phyloP scores from a whole-genome alignment of 2,888 invertebrate species.

The Acanthosepion lycidas region DNA sequence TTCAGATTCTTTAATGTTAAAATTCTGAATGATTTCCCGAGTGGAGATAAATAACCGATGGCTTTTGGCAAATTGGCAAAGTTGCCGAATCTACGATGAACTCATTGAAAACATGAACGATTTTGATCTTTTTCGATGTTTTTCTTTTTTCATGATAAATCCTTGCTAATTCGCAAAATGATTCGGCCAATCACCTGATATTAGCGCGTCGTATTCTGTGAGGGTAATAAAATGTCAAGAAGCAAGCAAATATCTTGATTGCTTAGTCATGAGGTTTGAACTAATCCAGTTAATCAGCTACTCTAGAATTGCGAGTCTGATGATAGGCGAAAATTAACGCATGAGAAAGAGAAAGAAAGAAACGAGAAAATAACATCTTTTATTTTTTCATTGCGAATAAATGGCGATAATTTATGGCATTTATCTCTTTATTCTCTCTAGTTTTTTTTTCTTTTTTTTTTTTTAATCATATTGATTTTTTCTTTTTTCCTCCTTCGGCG shows the following conservation, averaged over 20 bases:
- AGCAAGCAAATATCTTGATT: neutral
- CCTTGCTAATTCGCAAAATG: neutral
- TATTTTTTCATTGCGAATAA: neutral
- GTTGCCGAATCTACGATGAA: too few species aligned
- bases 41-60: too few species aligned
- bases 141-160: neutral
- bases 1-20: too few species aligned
- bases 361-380: neutral
- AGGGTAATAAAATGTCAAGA: neutral
- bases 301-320: neutral
- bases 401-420: neutral
- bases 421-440: neutral
- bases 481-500: neutral
- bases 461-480: neutral
- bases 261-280: neutral
- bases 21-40: too few species aligned
- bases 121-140: neutral
- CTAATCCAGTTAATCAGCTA: neutral
- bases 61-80: too few species aligned
- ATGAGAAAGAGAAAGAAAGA: neutral
- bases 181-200: neutral
- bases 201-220: neutral
- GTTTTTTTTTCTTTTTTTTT: neutral
- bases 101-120: too few species aligned
- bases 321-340: neutral